Conservation (phyloP, 1,140 invertebrate species). For the Ceratina calcarata region DNA sequence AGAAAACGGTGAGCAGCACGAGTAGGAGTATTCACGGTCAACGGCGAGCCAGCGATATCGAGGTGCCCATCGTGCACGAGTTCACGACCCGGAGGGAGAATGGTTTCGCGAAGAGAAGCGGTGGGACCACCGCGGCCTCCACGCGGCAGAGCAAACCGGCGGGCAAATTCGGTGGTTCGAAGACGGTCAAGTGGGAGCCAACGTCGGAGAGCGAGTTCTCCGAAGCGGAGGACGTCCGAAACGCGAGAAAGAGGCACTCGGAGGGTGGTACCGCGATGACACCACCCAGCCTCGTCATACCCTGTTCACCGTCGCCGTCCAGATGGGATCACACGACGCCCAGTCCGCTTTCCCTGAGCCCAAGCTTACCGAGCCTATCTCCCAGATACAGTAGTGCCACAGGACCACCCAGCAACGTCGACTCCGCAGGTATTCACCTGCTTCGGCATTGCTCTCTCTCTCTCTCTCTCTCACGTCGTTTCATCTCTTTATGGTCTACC, state of each 20-base stretch:
- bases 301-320: constrained; percentile 71
- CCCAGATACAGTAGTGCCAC: constrained; percentile 76
- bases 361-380: constrained; percentile 82
- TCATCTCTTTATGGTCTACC: neutral
- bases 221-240: constrained; percentile 79
- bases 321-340: constrained; percentile 82
- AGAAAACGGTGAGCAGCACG: constrained; percentile 77
- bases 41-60: constrained; percentile 81
- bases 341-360: constrained; percentile 83
- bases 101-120: constrained; percentile 64
- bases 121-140: neutral
- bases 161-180: constrained; percentile 77
- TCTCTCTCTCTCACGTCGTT: neutral
- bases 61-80: constrained; percentile 85
- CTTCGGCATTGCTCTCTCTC: constrained; percentile 8
- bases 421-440: constrained; percentile 75
- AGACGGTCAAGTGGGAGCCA: constrained; percentile 84
- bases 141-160: constrained; percentile 38
- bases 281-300: constrained; percentile 76
- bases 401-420: constrained; percentile 76
- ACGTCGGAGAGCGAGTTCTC: constrained; percentile 84
- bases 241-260: constrained; percentile 72
- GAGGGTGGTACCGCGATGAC: constrained; percentile 64
- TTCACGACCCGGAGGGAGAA: constrained; percentile 74
- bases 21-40: constrained; percentile 80